phyloP scores from a whole-genome alignment of 2,113 vertebrate species.

The Notechis scutatus region DNA sequence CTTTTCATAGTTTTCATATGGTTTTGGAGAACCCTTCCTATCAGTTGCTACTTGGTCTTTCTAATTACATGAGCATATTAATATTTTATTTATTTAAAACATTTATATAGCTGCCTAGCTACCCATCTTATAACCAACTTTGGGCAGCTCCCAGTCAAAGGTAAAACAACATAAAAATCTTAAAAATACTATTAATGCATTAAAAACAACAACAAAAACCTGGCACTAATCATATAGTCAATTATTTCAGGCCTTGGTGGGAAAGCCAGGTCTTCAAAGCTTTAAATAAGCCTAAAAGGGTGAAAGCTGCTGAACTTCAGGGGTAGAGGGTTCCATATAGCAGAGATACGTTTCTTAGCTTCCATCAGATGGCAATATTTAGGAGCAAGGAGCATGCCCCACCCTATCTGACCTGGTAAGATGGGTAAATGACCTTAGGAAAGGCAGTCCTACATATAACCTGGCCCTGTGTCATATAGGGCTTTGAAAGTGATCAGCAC shows the following conservation, averaged over 20 bases:
- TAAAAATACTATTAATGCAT: background rate
- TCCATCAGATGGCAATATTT: background rate
- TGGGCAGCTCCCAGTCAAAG: background rate
- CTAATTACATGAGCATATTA: background rate
- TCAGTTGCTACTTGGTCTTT: background rate
- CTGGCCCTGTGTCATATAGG: background rate
- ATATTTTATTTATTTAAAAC: background rate
- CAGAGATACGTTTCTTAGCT: background rate
- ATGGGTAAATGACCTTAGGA: background rate
- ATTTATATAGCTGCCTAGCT: background rate
- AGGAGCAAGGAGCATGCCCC: background rate
- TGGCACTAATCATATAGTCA: background rate
- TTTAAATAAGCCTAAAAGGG: background rate
- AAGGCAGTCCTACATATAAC: background rate
- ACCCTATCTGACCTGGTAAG: background rate
- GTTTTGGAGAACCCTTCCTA: background rate
- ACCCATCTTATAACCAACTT: background rate
- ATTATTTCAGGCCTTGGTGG: background rate
- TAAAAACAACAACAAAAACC: background rate
- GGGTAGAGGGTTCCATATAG: background rate
- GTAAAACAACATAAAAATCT: background rate
- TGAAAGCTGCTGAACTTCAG: background rate
- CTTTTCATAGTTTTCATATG: background rate
- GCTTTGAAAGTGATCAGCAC: background rate
- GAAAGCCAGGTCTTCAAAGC: background rate